Base-by-base conservation (phyloP, 2,797 vertebrate genomes). In the Phyllotis vaccarum region DNA sequence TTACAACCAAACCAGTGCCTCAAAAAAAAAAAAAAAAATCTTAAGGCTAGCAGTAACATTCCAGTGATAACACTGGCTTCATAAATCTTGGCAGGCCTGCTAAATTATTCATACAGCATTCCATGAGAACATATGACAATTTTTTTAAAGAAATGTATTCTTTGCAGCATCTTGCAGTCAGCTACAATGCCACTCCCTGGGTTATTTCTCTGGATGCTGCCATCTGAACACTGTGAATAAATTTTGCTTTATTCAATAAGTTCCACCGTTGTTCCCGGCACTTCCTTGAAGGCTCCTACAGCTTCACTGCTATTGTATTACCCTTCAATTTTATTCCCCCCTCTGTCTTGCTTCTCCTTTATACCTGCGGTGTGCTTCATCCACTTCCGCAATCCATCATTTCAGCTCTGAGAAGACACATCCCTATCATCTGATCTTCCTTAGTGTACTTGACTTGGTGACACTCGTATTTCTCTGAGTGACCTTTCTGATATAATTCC, bases 401-500 rank as follows among this genome's bases (percentile, higher is more conserved):
- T 98, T 97, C 94, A 95, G 86, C 92, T 96, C 97, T 92, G 95
- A 97, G 98, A 98, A 97, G 98, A 97, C 95, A 98, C 97, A 97
- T 97, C 97, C 90, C 72, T 98, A 98, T 98, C 98, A 98, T 98
- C 98, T 98, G 98, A 98, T 98, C 98, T 98, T 98, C 91, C 88
- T 94, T 95, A 93, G 98, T 98, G 97, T 98, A 97, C 98, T 98
- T 98, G 98, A 98, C 98, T 99, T 97, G 89, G 97, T 98, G 98
- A 98, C 98, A 98, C 97, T 98, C 97, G 97, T 98, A 97, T 98
- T 98, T 98, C 97, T 97, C 96, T n/a, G 60, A 97, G 97, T 98
- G 98, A 99, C 98, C 99, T 99, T 98, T 98, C 98, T 98, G 97
- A 98, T 97, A 98, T 97, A 98, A 98, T 98, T 97, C 98, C 98